Conservation (phyloP, 2,797 vertebrate species). For the Syngnathus rostellatus region DNA sequence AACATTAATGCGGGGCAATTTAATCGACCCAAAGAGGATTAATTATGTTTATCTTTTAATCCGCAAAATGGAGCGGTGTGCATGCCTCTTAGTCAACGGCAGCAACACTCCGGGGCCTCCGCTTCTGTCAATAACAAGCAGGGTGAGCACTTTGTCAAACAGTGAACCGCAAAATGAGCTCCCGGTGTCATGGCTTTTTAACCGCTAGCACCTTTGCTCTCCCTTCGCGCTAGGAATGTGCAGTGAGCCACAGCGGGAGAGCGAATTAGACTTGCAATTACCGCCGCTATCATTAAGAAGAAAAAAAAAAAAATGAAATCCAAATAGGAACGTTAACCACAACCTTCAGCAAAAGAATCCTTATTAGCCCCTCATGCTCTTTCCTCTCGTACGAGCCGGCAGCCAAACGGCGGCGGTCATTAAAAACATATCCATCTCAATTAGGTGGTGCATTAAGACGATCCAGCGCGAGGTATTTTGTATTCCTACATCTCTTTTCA, state of each 20-base stretch:
- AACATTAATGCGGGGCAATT: conserved; percentile 43
- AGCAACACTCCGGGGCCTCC: conserved; percentile 34
- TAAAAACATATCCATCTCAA: conserved; percentile 70
- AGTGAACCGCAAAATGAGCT: conserved; percentile 32
- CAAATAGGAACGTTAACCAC: conserved; percentile 55
- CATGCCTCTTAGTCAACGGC: conserved; percentile 33
- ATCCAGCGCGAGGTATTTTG: conserved; percentile 46
- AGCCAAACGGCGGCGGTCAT: conserved; percentile 49
- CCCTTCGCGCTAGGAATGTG: conserved; percentile 43
- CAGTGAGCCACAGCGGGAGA: conserved; percentile 34
- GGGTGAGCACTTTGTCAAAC: conserved; percentile 34
- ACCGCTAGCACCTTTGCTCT: conserved; percentile 38
- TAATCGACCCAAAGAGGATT: conserved; percentile 53
- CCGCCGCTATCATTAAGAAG: conserved; percentile 49
- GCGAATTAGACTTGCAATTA: conserved; percentile 57
- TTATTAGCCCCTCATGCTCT: conserved; percentile 46
- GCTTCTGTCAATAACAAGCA: conserved; percentile 41
- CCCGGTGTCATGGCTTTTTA: conserved; percentile 42
- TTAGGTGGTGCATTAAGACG: conserved; percentile 58
- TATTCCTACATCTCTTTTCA: conserved; percentile 32
- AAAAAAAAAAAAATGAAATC: conserved; percentile 50
- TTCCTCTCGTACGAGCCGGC: conserved; percentile 14
- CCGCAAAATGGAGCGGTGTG: conserved; percentile 34
- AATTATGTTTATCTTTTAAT: conserved; percentile 65
- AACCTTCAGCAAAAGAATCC: conserved; percentile 56